Conservation (phyloP, 2,797 vertebrate genomes). For the Leptatherina wallacei region DNA sequence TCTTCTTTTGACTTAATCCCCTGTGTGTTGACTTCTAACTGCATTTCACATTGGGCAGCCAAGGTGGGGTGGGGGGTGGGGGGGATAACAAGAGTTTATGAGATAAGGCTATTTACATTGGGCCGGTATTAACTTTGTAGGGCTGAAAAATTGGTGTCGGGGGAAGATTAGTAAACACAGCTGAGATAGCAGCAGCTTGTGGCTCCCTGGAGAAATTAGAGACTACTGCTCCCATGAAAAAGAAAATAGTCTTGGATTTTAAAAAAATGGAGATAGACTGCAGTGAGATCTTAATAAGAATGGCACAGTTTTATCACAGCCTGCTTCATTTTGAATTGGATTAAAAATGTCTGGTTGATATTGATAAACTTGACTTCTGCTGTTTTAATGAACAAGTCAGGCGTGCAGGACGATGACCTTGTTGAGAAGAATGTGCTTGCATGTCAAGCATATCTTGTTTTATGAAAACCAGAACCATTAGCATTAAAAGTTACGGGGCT, state of each 20-base stretch:
- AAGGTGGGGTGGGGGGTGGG: slow-evolving; percentile 39
- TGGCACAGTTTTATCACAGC: slow-evolving; percentile 55
- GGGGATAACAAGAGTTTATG: slow-evolving; percentile 77
- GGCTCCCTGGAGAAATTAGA: slow-evolving; percentile 81
- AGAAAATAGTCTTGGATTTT: slow-evolving; percentile 47
- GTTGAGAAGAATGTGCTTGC: slow-evolving; percentile 52
- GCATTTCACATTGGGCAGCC: slow-evolving; percentile 62
- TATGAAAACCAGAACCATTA: slow-evolving; percentile 52
- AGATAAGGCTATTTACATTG: slow-evolving; percentile 84
- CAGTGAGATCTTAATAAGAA: slow-evolving; percentile 68
- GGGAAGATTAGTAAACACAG: slow-evolving; percentile 82
- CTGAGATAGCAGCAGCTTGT: slow-evolving; percentile 75
- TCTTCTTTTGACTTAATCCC: slow-evolving; percentile 56
- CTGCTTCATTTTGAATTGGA: slow-evolving; percentile 54
- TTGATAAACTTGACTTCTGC: slow-evolving; percentile 54
- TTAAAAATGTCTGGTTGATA: slow-evolving; percentile 42
- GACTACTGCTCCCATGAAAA: slow-evolving; percentile 69
- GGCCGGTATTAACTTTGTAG: slow-evolving; percentile 77
- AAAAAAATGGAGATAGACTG: slow-evolving; percentile 50
- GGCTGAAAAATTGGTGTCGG: slow-evolving; percentile 75
- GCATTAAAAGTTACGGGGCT: slow-evolving; percentile 36
- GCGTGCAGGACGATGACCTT: slow-evolving; percentile 63
- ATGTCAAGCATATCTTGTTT: slow-evolving; percentile 46
- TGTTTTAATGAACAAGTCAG: slow-evolving; percentile 60
- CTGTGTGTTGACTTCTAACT: slow-evolving; percentile 56